phyloP scores from a whole-genome alignment of 2,113 vertebrate genomes.

The Mobula birostris region DNA sequence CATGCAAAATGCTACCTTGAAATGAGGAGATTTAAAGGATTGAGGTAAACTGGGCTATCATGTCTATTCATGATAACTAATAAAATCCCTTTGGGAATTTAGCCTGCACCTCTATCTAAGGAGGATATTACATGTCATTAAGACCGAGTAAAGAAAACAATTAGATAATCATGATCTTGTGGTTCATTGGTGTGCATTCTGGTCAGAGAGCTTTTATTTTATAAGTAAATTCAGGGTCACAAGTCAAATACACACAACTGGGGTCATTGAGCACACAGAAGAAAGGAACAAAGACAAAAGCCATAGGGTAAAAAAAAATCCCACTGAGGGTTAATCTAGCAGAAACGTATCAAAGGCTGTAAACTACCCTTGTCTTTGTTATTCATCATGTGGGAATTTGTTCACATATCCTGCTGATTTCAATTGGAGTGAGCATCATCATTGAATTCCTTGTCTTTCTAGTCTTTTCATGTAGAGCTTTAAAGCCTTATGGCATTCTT shows the following conservation, averaged over 20 bases:
- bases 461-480: slow-evolving; percentile 30
- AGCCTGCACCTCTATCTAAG: slow-evolving; percentile 45
- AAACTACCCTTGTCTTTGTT: slow-evolving; percentile 50
- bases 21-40: not conserved
- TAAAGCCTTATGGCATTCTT: slow-evolving; percentile 21
- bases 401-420: slow-evolving; percentile 42
- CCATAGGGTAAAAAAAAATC: slow-evolving; percentile 41
- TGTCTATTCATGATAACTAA: slow-evolving; percentile 41
- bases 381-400: slow-evolving; percentile 42
- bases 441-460: slow-evolving; percentile 36
- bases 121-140: slow-evolving; percentile 44
- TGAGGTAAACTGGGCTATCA: slow-evolving; percentile 15
- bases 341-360: slow-evolving; percentile 50
- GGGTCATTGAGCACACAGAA: slow-evolving; percentile 68
- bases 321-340: slow-evolving; percentile 52
- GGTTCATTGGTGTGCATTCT: slow-evolving; percentile 48
- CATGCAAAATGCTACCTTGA: not conserved
- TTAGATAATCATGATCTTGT: slow-evolving; percentile 53
- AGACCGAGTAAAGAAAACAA: slow-evolving; percentile 48
- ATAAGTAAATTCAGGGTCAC: slow-evolving; percentile 62
- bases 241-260: slow-evolving; percentile 65
- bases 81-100: slow-evolving; percentile 53
- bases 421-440: slow-evolving; percentile 37
- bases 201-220: slow-evolving; percentile 55
- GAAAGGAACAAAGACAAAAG: slow-evolving; percentile 61